Conservation (phyloP, 2,797 vertebrate species). For the Furcifer pardalis region DNA sequence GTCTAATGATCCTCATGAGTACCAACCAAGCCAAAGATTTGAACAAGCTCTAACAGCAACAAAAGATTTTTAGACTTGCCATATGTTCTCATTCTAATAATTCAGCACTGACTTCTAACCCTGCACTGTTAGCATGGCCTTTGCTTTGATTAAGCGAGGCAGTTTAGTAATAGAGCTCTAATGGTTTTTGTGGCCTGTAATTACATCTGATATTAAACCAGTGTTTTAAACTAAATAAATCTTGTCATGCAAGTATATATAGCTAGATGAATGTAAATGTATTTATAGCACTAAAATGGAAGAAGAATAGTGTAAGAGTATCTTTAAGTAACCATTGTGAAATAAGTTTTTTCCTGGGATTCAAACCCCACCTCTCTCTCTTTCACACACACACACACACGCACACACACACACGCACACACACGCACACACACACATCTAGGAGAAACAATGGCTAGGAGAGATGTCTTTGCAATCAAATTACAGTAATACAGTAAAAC, state of each 20-base stretch:
- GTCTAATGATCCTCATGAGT: neutral
- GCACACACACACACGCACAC: no score
- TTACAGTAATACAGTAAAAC: no score
- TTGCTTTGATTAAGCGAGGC: constrained; percentile 21
- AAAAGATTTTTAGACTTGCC: neutral
- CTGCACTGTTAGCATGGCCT: neutral
- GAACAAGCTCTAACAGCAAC: neutral
- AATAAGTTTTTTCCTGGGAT: neutral
- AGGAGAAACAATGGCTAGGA: constrained; percentile 27
- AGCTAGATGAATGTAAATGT: constrained; percentile 15
- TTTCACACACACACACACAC: no score
- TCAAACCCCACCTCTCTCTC: no score
- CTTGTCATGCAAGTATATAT: neutral
- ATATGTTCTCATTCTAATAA: constrained; percentile 18
- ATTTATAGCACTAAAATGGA: neutral
- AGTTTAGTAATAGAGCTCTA: constrained; percentile 11
- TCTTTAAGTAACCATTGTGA: neutral
- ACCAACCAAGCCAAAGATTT: neutral
- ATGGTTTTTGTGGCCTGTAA: constrained; percentile 7
- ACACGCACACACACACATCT: neutral
- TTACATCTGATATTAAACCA: constrained; percentile 22
- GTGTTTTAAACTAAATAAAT: constrained; percentile 17
- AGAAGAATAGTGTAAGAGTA: constrained; percentile 9
- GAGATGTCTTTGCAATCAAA: constrained; percentile 18
- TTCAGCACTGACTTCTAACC: constrained; percentile 10